Evolutionary conservation across 1,140 invertebrate genomes (phyloP).

Genomic region (Diprion similis): DNA sequence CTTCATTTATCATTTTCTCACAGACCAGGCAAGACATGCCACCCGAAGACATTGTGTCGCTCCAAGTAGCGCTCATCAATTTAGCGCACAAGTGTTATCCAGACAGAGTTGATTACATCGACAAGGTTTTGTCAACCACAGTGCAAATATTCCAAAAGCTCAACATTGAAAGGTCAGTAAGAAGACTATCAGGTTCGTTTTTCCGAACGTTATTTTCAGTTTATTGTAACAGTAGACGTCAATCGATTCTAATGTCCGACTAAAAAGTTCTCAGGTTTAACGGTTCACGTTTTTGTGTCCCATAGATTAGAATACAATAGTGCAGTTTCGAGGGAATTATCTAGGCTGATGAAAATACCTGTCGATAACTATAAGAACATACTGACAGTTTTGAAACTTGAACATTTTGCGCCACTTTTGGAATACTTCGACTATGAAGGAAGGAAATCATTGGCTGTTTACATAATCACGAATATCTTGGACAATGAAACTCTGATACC

Average conservation of each 20-base stretch:
- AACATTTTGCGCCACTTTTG: constrained; percentile 86
- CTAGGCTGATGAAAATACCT: constrained; percentile 92
- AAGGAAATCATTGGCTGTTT: constrained; percentile 84
- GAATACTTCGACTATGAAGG: constrained; percentile 91
- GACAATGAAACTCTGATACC: constrained; percentile 89
- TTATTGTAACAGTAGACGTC: constrained; percentile 31
- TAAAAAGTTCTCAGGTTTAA: constrained; percentile 29
- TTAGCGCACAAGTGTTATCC: constrained; percentile 96
- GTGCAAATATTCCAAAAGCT: constrained; percentile 83
- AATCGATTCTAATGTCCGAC: too few species aligned
- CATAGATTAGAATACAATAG: constrained; percentile 78
- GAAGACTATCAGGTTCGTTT: background rate
- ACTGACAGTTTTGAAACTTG: constrained; percentile 81
- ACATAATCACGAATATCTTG: constrained; percentile 87
- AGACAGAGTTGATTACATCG: constrained; percentile 92
- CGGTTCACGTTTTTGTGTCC: constrained; percentile 15
- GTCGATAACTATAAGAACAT: constrained; percentile 95
- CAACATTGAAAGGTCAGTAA: constrained; percentile 75
- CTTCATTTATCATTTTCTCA: constrained; percentile 26
- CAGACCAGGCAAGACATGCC: constrained; percentile 93
- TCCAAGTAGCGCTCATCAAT: constrained; percentile 95
- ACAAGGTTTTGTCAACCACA: constrained; percentile 93
- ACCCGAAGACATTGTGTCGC: constrained; percentile 92
- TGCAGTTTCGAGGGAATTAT: constrained; percentile 89
- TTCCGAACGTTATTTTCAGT: background rate